A percentile compares a stretch with the other conserved stretches of the same genome.
Evolutionary conservation across 2,113 vertebrate species (phyloP).

Genomic region (Leiothrix lutea): DNA sequence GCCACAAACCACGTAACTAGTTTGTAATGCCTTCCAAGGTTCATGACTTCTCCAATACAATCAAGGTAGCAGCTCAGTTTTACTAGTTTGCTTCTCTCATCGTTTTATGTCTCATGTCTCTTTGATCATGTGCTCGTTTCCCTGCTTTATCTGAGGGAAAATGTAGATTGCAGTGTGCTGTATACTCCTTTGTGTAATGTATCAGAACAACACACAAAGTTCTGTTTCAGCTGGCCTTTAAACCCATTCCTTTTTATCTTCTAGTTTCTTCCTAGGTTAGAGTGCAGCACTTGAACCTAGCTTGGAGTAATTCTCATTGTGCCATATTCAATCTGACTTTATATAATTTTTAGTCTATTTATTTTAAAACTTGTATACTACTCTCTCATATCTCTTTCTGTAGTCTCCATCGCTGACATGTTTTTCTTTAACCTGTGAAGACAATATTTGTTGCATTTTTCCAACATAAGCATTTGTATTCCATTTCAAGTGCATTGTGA

Average conservation of each 20-base stretch:
- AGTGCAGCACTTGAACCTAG: not conserved
- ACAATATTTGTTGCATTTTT: not conserved
- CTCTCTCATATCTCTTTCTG: not conserved
- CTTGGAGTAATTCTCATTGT: not conserved
- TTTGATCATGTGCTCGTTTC: not conserved
- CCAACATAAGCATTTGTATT: not conserved
- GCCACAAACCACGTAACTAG: not conserved
- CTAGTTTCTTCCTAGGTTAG: not conserved
- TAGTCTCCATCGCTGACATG: not conserved
- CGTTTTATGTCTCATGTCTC: not conserved
- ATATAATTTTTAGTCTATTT: not conserved
- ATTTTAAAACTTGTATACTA: not conserved
- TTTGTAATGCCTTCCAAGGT: not conserved
- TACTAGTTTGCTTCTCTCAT: not conserved
- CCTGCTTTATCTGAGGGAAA: not conserved
- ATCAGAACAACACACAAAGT: too few relatives aligned
- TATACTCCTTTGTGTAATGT: not conserved
- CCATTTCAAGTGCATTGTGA: not conserved
- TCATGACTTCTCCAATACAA: not conserved
- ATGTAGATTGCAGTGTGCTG: not conserved
- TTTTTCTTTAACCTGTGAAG: not conserved
- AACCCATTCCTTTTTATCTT: not conserved
- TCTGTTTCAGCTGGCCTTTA: not conserved
- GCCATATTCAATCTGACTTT: not conserved
- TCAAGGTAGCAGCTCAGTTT: not conserved